Percentiles rank a stretch among this genome's conserved stretches.
Conservation (phyloP, 2,888 invertebrate species). For the Drosophila affinis region DNA sequence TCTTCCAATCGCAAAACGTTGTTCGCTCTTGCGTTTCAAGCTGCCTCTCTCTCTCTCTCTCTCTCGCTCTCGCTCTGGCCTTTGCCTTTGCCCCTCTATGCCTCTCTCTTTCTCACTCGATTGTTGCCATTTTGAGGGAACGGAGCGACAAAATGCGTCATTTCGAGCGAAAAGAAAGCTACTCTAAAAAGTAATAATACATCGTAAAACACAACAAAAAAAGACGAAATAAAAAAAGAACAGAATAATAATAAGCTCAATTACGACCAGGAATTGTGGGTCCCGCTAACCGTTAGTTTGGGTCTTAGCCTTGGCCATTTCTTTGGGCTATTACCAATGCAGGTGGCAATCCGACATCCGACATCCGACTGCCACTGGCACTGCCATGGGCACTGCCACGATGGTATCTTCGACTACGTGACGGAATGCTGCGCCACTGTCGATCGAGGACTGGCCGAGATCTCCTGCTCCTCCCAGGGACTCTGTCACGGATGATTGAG, state of each 20-base stretch:
- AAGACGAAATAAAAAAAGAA: conserved; percentile 1
- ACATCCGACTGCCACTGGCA: conserved; percentile 5
- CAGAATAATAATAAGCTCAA: conserved; percentile 58
- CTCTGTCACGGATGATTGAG: no score
- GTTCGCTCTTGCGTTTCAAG: conserved; percentile 52
- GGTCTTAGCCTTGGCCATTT: conserved; percentile 33
- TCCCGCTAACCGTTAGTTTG: conserved; percentile 46
- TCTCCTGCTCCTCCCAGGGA: no score
- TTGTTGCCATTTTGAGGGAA: conserved; percentile 69
- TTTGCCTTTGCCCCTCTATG: neutral
- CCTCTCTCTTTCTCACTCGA: conserved; percentile 23
- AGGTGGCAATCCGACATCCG: conserved; percentile 3
- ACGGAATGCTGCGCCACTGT: conserved; percentile 20
- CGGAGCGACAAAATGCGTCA: conserved; percentile 52
- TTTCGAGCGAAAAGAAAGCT: conserved; percentile 50
- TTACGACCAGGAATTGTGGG: conserved; percentile 44
- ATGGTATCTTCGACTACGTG: conserved; percentile 30
- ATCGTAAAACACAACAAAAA: conserved; percentile 13
- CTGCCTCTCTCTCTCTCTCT: conserved; percentile 5
- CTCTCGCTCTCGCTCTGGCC: conserved; percentile 20
- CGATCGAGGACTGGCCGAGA: conserved; percentile 2
- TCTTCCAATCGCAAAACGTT: conserved; percentile 77
- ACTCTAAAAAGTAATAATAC: conserved; percentile 19
- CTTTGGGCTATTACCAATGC: conserved; percentile 8
- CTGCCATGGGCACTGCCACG: neutral